Evolutionary conservation across 2,888 invertebrate species (phyloP), one percentile per base, ranked within the genome.

Genomic region (Malacosoma neustria): DNA sequence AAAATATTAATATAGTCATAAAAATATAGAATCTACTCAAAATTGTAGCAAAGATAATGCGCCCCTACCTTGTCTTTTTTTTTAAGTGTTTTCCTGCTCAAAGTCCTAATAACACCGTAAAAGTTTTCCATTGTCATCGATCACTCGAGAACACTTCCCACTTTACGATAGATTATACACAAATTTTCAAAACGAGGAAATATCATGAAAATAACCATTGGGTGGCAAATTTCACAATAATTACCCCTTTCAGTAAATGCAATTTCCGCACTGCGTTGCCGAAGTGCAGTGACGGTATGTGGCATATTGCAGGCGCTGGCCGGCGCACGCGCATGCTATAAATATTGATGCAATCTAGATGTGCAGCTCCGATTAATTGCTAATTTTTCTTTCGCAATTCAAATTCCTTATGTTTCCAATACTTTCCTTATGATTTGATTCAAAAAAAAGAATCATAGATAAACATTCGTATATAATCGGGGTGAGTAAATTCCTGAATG

Each of bases 271-370:
- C 68, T 71, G 71, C 74, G 62, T 55, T 81, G 44, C 82, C 76
- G 75, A 54, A 58, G 72, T 62, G 77, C 79, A 67, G 55, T 51
- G 56, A 48, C 63, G 71, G 52, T 70, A 58, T 77, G 79, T 22
- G 22, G 22, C 22, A 22, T 22, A 22, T 22, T 22, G 22, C 9
- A 22, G 22, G 22, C 70, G 74, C 60, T 44, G 58, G 60, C 56
- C 57, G 52, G 55, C 49, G 35, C 56, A 54, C 54, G 51, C 54
- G 49, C 61, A 36, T 56, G 57, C 60, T 64, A 81, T 82, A 67
- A 79, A 82, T 82, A 84, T 80, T 81, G 72, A 81, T 82, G 77
- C 72, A 76, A 77, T 74, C 68, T 70, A 62, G 61, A 63, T 65
- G 61, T 66, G 55, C 65, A 69, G 76, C 76, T 75, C 74, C 77